Evolutionary conservation across 2,888 invertebrate species (phyloP), one percentile per base, ranked within the genome.

Genomic region (Schrankia costaestrigalis): DNA sequence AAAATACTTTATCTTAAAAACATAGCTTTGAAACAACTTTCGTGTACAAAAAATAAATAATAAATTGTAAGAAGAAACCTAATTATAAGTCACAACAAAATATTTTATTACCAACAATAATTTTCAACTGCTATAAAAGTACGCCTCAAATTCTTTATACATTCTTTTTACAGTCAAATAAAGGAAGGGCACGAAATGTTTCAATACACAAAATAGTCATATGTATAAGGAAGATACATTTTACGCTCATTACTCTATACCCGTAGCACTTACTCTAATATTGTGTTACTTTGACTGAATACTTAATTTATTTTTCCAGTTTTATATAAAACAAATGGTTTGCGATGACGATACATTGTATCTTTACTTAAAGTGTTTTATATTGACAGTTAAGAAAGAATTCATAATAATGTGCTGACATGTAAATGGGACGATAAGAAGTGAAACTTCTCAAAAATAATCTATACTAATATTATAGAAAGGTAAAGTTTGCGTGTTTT

Each of bases 91-190:
- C 41, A 42, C 46, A 17, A 24, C 39, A 21, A 18, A 25, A 41
- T 46, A 33, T 50, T 47, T 37, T 47, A 47, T 39, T 25, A 26
- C 22, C 26, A 9, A 23, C 31, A 50, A 25, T n/a, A 29, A 24
- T 31, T 26, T 41, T 46, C 38, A 38, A 56, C 35, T 38, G 31
- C 28, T 26, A 42, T 44, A 42, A 50, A 46, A 41, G 31, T 32
- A 19, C 11, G 27, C 30, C 42, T 9, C 11, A 26, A 15, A 28
- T 50, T 50, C 41, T 31, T 41, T 31, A 31, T 42, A 49, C 41
- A 50, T 46, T 53, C 31, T 56, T 56, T 56, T 46, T 53, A 56
- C 47, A 46, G 19, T 24, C 24, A 31, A 38, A 50, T 56, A 56
- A 56, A 56, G 26, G 31, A 25, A 14, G 22, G 26, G 35, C 47